These are phyloP conservation scores for Clarias platycephalus DNA, from an alignment of 2,797 vertebrate species.

Conservation along the genomic window DNA sequence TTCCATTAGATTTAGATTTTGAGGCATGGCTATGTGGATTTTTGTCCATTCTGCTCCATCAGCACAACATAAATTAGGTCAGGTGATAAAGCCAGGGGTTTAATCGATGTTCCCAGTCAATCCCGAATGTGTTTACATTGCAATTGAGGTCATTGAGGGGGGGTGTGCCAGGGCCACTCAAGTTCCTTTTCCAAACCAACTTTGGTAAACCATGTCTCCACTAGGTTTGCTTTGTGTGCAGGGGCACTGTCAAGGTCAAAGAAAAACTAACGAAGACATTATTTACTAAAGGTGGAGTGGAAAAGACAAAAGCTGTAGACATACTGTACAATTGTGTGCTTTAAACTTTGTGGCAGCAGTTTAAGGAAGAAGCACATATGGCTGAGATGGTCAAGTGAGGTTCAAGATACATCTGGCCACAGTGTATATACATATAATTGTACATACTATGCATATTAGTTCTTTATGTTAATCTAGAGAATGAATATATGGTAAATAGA, in stretches of 20 bases:
- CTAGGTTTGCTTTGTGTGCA: neutral
- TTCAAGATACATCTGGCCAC: neutral
- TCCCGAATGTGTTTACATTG: neutral
- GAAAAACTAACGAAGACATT: no score
- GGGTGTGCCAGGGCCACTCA: neutral
- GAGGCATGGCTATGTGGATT: neutral
- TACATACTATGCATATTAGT: neutral
- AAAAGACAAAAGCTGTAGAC: neutral
- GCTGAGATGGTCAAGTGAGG: neutral
- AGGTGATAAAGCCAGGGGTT: no score
- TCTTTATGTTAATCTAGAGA: neutral
- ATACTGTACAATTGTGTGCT: neutral
- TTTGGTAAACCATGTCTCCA: neutral
- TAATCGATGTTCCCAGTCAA: neutral
- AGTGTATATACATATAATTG: neutral
- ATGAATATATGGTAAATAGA: neutral
- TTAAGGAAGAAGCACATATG: neutral
- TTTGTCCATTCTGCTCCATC: neutral
- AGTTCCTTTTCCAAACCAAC: neutral
- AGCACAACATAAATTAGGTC: neutral
- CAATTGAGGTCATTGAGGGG: neutral
- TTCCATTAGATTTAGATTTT: neutral
- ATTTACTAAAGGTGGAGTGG: neutral
- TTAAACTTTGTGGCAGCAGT: neutral
- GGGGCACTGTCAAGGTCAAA: neutral